Evolutionary conservation across 2,888 invertebrate genomes (phyloP).

Genomic region (Uropetala carovei): DNA sequence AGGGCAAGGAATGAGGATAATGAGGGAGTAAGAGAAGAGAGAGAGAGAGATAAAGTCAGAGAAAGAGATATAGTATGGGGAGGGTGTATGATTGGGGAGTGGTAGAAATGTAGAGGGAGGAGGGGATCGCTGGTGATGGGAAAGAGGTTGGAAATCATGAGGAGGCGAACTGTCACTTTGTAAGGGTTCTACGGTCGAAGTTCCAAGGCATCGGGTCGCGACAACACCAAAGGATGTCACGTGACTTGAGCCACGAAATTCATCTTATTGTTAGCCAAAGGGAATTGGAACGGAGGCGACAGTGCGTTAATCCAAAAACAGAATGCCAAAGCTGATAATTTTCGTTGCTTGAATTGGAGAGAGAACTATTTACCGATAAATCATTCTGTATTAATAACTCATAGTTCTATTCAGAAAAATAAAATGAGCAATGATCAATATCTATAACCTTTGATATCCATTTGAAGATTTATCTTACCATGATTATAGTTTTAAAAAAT

Average conservation of each 20-base stretch:
- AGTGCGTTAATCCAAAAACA: background rate
- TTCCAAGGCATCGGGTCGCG: background rate
- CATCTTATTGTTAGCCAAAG: background rate
- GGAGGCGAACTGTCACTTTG: slow-evolving; percentile 14
- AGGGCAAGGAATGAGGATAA: background rate
- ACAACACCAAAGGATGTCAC: slow-evolving; percentile 7
- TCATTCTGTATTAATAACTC: no score
- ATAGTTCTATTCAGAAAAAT: no score
- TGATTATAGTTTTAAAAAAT: no score
- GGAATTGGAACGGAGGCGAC: background rate
- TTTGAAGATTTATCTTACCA: no score
- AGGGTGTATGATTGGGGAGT: background rate
- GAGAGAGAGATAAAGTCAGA: background rate
- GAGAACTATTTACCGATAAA: no score
- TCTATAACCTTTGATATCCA: no score
- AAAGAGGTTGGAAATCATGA: background rate
- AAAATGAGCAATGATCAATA: no score
- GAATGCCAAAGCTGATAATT: background rate
- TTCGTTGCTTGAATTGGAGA: background rate
- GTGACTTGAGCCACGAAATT: background rate
- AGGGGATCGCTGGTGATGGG: background rate
- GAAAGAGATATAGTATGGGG: background rate
- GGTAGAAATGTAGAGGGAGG: background rate
- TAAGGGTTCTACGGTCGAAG: background rate
- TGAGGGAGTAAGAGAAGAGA: background rate